Conservation (phyloP, 1,140 invertebrate genomes). For the Drosophila nasuta region DNA sequence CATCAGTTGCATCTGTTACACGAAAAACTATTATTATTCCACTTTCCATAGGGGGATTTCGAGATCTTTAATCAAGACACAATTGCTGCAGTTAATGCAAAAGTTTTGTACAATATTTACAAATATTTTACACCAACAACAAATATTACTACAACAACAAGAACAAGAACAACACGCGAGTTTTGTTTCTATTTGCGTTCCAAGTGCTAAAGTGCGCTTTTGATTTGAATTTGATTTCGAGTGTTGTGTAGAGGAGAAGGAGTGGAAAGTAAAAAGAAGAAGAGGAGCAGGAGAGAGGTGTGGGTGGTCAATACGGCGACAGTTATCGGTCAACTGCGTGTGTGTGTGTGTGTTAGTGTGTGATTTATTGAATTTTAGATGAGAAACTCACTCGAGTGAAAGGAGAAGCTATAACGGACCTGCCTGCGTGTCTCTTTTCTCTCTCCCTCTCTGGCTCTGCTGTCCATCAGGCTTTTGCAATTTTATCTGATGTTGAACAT, state of each 20-base stretch:
- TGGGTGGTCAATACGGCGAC: conserved; percentile 52
- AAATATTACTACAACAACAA: conserved; percentile 41
- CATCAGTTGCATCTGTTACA: background rate
- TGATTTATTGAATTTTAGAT: conserved; percentile 84
- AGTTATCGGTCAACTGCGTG: conserved; percentile 54
- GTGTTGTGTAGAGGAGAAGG: background rate
- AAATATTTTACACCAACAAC: conserved; percentile 72
- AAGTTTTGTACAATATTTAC: conserved; percentile 78
- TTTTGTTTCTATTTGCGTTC: conserved; percentile 32
- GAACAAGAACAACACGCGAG: conserved; percentile 64
- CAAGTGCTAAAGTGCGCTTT: conserved; percentile 77
- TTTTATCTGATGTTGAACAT: conserved; percentile 83
- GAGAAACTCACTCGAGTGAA: conserved; percentile 48
- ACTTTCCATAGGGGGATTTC: background rate
- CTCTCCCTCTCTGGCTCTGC: conserved; percentile 3
- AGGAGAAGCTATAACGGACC: conserved; percentile 54
- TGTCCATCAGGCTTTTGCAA: conserved; percentile 62
- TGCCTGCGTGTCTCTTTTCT: conserved; percentile 52
- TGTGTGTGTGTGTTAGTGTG: conserved; percentile 45
- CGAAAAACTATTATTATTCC: background rate
- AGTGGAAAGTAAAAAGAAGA: background rate
- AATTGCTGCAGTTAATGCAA: conserved; percentile 64
- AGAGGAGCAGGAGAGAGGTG: conserved; percentile 13
- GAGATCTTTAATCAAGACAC: conserved; percentile 16
- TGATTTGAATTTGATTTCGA: conserved; percentile 52